A percentile compares a stretch with the other conserved stretches of the same genome.
These are phyloP conservation scores for Onthophagus taurus DNA, from an alignment of 1,140 invertebrate genomes.

Conservation along the genomic window DNA sequence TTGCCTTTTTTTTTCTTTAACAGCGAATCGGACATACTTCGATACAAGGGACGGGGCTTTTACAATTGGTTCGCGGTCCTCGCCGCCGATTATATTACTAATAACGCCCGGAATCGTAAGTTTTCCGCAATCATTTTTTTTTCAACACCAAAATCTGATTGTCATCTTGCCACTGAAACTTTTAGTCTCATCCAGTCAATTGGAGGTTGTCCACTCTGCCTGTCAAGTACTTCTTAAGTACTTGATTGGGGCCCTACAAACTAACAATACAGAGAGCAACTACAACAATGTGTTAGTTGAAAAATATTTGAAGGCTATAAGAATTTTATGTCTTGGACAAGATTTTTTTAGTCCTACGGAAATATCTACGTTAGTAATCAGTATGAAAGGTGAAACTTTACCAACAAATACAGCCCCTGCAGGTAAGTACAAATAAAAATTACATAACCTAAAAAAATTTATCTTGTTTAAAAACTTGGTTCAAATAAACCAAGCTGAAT, in stretches of 20 bases:
- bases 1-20: constrained; percentile 40
- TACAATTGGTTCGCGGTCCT: constrained; percentile 67
- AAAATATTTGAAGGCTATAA: constrained; percentile 46
- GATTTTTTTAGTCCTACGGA: constrained; percentile 46
- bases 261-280: constrained; percentile 24
- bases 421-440: constrained; percentile 35
- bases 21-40: constrained; percentile 64
- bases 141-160: constrained; percentile 6
- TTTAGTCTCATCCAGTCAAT: constrained; percentile 33
- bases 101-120: constrained; percentile 58
- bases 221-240: constrained; percentile 34
- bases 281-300: constrained; percentile 30
- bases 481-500: not conserved
- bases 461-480: not conserved
- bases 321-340: constrained; percentile 49
- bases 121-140: constrained; percentile 22
- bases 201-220: constrained; percentile 34
- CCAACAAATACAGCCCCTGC: constrained; percentile 47
- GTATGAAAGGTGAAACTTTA: constrained; percentile 58
- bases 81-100: constrained; percentile 64
- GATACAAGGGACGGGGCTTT: constrained; percentile 65
- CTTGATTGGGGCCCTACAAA: constrained; percentile 31
- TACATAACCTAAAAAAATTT: constrained; percentile 16
- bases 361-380: constrained; percentile 50
- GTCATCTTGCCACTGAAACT: constrained; percentile 11